These are phyloP conservation scores for Progne subis DNA, from an alignment of 2,113 vertebrate genomes.

Conservation along the genomic window DNA sequence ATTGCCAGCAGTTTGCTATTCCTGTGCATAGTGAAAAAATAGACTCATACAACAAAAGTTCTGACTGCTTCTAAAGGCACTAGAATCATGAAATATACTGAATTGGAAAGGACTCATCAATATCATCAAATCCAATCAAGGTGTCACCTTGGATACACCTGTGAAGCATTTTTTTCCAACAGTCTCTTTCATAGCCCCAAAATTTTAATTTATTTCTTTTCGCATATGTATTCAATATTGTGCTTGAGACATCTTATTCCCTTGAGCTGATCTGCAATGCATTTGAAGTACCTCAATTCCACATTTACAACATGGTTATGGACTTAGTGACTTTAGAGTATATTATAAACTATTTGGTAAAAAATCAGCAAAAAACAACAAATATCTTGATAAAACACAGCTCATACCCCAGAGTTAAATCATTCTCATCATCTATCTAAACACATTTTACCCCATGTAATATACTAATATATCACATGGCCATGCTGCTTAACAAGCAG, in stretches of 20 bases:
- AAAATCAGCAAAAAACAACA: not conserved
- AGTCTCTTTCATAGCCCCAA: not conserved
- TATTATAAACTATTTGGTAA: not conserved
- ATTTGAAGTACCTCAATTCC: not conserved
- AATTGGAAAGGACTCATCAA: rapidly evolving
- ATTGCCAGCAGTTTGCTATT: not conserved
- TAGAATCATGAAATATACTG: not conserved
- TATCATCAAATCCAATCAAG: not conserved
- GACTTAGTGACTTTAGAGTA: not conserved
- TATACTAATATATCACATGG: too few relatives aligned
- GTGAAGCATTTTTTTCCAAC: not conserved
- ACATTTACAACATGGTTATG: not conserved
- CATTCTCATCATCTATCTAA: not conserved
- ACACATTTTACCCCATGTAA: not conserved
- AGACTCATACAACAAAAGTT: not conserved
- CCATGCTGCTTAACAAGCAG: not conserved
- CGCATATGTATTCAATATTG: rapidly evolving
- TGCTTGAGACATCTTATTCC: not conserved
- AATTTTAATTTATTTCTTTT: not conserved
- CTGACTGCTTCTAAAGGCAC: not conserved
- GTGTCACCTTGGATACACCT: not conserved
- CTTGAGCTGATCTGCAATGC: not conserved
- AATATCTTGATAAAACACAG: not conserved
- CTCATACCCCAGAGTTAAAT: not conserved
- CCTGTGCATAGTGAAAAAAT: not conserved